A percentile compares a stretch with the other conserved stretches of the same genome.
phyloP scores from a whole-genome alignment of 2,113 vertebrate genomes.

The Corapipo altera region DNA sequence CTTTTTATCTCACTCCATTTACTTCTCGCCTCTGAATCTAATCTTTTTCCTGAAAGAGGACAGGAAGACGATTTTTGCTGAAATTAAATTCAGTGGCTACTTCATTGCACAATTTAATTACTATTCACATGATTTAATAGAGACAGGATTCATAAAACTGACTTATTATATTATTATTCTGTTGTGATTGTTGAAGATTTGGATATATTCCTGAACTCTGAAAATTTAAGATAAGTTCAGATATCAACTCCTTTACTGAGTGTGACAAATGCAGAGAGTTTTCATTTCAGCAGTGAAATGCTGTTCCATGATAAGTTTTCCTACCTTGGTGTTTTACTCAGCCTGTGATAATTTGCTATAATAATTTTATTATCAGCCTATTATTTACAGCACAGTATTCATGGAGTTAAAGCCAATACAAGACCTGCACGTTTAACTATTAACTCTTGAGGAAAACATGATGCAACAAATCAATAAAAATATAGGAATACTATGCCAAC shows the following conservation, averaged over 20 bases:
- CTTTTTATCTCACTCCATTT: background rate
- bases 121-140: constrained; percentile 44
- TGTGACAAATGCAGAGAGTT: background rate
- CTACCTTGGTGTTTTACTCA: background rate
- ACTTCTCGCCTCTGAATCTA: background rate
- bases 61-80: constrained; percentile 20
- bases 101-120: constrained; percentile 56
- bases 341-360: background rate
- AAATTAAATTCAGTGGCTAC: constrained; percentile 26
- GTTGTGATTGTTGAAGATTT: constrained; percentile 16
- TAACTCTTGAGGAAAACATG: background rate
- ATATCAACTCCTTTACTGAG: background rate
- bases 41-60: background rate
- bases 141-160: constrained; percentile 22
- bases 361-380: background rate
- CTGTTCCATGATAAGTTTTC: background rate
- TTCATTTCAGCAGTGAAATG: background rate
- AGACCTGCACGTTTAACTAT: background rate
- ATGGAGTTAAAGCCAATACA: background rate
- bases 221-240: constrained; percentile 39
- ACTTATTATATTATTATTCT: constrained; percentile 44
- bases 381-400: background rate
- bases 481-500: background rate
- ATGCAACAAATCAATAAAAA: background rate
- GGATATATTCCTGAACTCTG: constrained; percentile 12